A percentile compares a stretch with the other conserved stretches of the same genome.
Conservation (phyloP, 2,113 vertebrate genomes). For the Pardalotus punctatus region DNA sequence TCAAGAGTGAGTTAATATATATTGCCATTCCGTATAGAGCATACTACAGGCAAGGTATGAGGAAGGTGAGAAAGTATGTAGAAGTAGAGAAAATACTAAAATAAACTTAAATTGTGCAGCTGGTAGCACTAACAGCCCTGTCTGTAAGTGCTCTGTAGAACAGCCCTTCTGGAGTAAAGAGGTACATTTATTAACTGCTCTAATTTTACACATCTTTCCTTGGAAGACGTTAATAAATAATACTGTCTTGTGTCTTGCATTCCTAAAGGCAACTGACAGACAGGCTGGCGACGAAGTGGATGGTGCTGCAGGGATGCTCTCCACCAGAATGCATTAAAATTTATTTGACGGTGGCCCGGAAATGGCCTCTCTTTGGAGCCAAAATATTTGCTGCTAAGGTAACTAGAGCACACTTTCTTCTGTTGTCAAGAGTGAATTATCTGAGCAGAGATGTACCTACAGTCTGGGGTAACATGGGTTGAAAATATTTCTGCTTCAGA, state of each 20-base stretch:
- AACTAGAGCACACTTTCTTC: not conserved
- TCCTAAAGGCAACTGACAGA: conserved; percentile 78
- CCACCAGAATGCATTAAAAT: conserved; percentile 84
- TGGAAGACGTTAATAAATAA: not conserved
- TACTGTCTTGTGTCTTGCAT: not conserved
- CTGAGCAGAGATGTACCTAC: not conserved
- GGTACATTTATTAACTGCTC: not conserved
- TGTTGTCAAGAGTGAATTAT: not conserved
- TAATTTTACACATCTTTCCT: not conserved
- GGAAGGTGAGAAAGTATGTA: not conserved
- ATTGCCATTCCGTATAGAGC: not conserved
- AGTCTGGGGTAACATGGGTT: not conserved
- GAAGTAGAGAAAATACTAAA: not conserved
- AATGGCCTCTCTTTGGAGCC: conserved; percentile 88
- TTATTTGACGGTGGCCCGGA: conserved; percentile 85
- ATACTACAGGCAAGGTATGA: not conserved
- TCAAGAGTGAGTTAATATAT: not conserved
- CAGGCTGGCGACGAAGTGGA: conserved; percentile 81
- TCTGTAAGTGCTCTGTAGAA: not conserved
- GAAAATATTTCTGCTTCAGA: not conserved
- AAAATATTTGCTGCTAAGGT: conserved; percentile 88
- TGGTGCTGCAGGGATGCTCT: conserved; percentile 81
- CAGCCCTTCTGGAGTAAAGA: not conserved
- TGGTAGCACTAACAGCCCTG: not conserved
- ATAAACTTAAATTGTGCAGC: not conserved